Evolutionary conservation across 92 coral and sea anemone species (phyloP).

Genomic region (Actinostola sp.): DNA sequence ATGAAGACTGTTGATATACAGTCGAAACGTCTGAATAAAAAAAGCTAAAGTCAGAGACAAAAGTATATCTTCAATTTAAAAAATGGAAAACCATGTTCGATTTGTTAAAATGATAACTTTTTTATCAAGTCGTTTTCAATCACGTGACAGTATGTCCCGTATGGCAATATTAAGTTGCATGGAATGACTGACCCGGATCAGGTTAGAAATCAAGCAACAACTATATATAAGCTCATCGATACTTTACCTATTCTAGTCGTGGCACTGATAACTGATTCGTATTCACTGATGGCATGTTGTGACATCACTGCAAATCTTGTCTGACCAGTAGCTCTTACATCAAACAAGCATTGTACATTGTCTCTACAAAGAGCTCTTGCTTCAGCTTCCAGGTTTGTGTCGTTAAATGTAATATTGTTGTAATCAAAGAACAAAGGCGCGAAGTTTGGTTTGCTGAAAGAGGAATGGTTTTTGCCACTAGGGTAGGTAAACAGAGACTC

Average conservation of each 20-base stretch:
- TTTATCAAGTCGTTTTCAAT: too few relatives aligned
- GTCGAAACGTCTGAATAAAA: too few relatives aligned
- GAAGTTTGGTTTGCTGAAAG: conserved; percentile 47
- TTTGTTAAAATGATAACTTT: too few relatives aligned
- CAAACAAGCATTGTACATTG: conserved; percentile 70
- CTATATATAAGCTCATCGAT: too few relatives aligned
- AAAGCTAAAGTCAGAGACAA: too few relatives aligned
- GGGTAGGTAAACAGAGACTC: conserved; percentile 64
- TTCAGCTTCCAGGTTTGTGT: conserved; percentile 45
- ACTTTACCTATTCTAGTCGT: not conserved
- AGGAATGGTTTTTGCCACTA: conserved; percentile 44
- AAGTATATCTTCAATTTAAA: too few relatives aligned
- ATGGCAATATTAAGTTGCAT: too few relatives aligned
- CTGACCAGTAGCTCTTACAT: conserved; percentile 71
- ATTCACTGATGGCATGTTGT: not conserved
- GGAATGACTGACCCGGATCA: too few relatives aligned
- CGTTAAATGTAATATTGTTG: conserved; percentile 32
- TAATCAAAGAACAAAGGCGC: conserved; percentile 64
- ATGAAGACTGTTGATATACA: too few relatives aligned
- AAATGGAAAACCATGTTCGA: too few relatives aligned
- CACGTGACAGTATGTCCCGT: too few relatives aligned
- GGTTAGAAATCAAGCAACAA: too few relatives aligned
- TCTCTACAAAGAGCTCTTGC: conserved; percentile 63
- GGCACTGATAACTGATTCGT: not conserved
- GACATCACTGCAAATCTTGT: conserved; percentile 39